Evolutionary conservation across 2,888 invertebrate genomes (phyloP).

Genomic region (Hermodice carunculata): DNA sequence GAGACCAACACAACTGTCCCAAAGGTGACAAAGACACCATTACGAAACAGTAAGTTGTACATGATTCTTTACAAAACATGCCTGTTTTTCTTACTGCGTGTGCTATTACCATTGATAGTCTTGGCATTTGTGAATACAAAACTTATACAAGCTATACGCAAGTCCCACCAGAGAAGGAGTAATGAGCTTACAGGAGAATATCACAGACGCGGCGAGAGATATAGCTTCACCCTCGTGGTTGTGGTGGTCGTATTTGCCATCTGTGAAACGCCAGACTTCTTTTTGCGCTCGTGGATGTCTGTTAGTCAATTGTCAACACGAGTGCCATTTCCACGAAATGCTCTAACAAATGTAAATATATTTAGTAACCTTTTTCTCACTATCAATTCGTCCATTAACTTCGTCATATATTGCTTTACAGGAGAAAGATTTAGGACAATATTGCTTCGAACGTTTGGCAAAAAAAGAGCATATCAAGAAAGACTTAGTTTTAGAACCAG

Average conservation of each 20-base stretch:
- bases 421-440: conserved; percentile 37
- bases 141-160: conserved; percentile 36
- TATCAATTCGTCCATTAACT: conserved; percentile 41
- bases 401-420: conserved; percentile 44
- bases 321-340: conserved; percentile 9
- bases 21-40: conserved; percentile 4
- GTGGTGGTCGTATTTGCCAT: conserved; percentile 39
- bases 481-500: no score
- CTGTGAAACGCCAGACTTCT: conserved; percentile 39
- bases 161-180: conserved; percentile 8
- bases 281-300: conserved; percentile 35
- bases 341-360: conserved; percentile 33
- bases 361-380: conserved; percentile 39
- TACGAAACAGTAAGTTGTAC: conserved; percentile 30
- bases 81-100: conserved; percentile 36
- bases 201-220: conserved; percentile 22
- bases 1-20: conserved; percentile 14
- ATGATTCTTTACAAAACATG: conserved; percentile 37
- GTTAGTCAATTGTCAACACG: conserved; percentile 8
- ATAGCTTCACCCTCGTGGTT: conserved; percentile 39
- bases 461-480: no score
- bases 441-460: conserved; percentile 31
- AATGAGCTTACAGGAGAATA: conserved; percentile 17
- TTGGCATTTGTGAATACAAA: conserved; percentile 40
- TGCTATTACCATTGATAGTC: conserved; percentile 31